phyloP scores from a whole-genome alignment of 2,888 invertebrate genomes.

The Meghimatium bilineatum region DNA sequence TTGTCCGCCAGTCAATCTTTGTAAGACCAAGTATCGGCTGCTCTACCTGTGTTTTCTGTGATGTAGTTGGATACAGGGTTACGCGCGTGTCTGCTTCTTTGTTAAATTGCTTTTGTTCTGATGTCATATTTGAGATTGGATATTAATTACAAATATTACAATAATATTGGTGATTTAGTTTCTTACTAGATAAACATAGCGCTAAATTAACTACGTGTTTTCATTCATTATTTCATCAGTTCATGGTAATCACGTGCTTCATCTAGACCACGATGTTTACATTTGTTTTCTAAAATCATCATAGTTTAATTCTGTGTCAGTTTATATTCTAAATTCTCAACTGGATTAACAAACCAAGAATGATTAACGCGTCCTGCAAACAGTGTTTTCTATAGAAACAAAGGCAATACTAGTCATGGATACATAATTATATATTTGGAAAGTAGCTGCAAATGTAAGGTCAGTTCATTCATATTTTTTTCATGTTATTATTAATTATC shows the following conservation, averaged over 20 bases:
- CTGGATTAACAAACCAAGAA: too few species aligned
- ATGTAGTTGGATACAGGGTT: not conserved
- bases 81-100: not conserved
- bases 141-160: not conserved
- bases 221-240: too few species aligned
- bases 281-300: too few species aligned
- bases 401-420: not conserved
- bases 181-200: too few species aligned
- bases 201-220: too few species aligned
- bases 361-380: not conserved
- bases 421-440: not conserved
- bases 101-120: not conserved
- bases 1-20: conserved; percentile 4
- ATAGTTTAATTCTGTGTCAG: too few species aligned
- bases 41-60: conserved; percentile 12
- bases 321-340: too few species aligned
- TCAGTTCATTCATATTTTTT: not conserved
- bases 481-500: too few species aligned
- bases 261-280: too few species aligned
- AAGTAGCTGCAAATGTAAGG: not conserved
- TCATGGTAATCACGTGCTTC: too few species aligned
- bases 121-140: not conserved
- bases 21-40: not conserved
- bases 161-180: not conserved
- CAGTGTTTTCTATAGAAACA: not conserved